Evolutionary conservation across 2,888 invertebrate species (phyloP), one percentile per base, ranked within the genome.

Genomic region (Gibbula magus): DNA sequence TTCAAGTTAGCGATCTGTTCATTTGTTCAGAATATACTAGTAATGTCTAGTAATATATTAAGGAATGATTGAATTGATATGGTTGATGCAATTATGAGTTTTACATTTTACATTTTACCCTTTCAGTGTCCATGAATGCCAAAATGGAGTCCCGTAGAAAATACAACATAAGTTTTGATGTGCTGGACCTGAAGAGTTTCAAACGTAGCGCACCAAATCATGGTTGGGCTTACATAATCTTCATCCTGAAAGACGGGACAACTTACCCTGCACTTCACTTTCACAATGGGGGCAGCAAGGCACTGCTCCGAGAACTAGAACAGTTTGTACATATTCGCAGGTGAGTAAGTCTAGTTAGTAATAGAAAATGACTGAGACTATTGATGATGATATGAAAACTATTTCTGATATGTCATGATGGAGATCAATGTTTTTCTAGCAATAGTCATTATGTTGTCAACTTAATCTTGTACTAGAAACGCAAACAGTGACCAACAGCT

Each of bases 281-380:
- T 93, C 97, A 97, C 91, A 95, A 96, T 86, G 97, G 96, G 0
- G 97, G 97, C 87, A 96, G 97, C 0, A 96, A 96, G 88, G 95
- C 95, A 79, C 95, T 98, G 88, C 94, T 94, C 79, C 92, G 92
- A 81, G 92, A 92, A 76, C 87, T 94, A 73, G 93, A 93, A 80
- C 91, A 92, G 86, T 94, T 91, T 95, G 61, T 94, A 93, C 54
- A 94, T 94, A 81, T 93, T 95, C 82, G 95, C 95, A 93, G 95
- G 95, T 86, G 94, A 95, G 75, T 74, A 7, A 22, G 54, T 3
- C 32, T 4, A 22, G 51, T 45, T 5, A n/a, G 22, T 74, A 18
- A 74, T 18, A 20, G 3, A 20, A 3, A 16, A 39, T 45, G 75
- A 39, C 25, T 25, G n/a, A 32, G 20, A 39, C 25, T 25, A 75